Evolutionary conservation across 2,888 invertebrate genomes (phyloP).

Genomic region (Macrophya alboannulata): DNA sequence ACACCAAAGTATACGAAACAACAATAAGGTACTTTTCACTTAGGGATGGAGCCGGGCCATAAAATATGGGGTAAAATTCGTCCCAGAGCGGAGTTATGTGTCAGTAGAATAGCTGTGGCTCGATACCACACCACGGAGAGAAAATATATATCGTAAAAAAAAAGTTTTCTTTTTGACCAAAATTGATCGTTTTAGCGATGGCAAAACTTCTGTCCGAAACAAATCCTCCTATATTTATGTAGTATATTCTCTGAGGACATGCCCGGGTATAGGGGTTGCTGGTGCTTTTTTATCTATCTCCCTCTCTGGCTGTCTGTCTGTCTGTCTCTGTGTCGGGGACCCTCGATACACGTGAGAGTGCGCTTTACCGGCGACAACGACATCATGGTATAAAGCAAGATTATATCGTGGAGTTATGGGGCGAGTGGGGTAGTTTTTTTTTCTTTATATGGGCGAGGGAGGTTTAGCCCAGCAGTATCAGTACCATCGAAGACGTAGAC

Average conservation of each 20-base stretch:
- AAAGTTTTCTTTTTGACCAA: neutral
- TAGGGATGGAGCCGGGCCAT: neutral
- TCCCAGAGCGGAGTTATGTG: neutral
- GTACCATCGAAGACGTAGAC: neutral
- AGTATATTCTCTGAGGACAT: constrained; percentile 27
- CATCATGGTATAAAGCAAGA: constrained; percentile 51
- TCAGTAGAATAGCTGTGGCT: neutral
- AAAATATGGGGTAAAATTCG: neutral
- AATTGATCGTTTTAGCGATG: constrained; percentile 1
- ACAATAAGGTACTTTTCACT: constrained; percentile 20
- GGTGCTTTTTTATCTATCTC: neutral
- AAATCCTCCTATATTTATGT: constrained; percentile 19
- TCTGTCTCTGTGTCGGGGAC: neutral
- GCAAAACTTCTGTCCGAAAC: constrained; percentile 17
- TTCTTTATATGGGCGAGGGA: neutral
- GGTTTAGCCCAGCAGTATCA: constrained; percentile 11
- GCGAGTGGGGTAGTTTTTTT: constrained; percentile 53
- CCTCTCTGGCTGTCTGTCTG: constrained; percentile 19
- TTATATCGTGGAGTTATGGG: constrained; percentile 57
- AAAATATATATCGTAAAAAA: neutral
- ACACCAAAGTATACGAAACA: neutral
- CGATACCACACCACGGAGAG: no score
- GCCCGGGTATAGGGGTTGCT: neutral
- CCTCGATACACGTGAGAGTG: constrained; percentile 35
- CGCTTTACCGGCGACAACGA: constrained; percentile 41